Percentiles rank a stretch among this genome's conserved stretches.
These are phyloP conservation scores for Hemiprocne comata DNA, from an alignment of 2,113 vertebrate genomes.

Conservation along the genomic window DNA sequence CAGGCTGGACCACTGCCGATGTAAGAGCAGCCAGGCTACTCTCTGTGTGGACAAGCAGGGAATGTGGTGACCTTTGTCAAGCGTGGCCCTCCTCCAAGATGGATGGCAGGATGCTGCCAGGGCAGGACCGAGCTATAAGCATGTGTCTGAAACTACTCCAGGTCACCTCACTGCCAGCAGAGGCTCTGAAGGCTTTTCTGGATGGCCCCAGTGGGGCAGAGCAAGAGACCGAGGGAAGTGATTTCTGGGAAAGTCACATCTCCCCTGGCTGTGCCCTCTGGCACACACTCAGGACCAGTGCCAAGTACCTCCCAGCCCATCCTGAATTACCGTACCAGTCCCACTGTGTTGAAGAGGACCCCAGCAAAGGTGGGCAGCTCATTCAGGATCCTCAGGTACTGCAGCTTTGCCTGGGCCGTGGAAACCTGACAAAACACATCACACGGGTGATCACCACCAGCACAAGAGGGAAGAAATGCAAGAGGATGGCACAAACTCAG, in stretches of 20 bases:
- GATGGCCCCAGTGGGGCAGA: background rate
- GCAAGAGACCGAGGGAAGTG: background rate
- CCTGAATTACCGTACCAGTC: conserved; percentile 83
- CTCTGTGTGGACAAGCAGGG: background rate
- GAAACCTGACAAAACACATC: conserved; percentile 84
- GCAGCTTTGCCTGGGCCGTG: conserved; percentile 93
- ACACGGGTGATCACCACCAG: background rate
- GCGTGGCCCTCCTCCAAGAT: background rate
- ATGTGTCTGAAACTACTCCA: background rate
- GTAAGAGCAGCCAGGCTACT: background rate
- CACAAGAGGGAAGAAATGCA: background rate
- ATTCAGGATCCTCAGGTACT: conserved; percentile 95
- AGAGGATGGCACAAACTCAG: background rate
- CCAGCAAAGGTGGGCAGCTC: conserved; percentile 97
- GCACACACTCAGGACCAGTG: background rate
- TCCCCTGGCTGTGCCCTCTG: background rate
- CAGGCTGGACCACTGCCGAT: background rate
- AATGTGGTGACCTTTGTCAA: background rate
- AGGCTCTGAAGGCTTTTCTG: background rate
- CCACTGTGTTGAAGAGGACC: conserved; percentile 95
- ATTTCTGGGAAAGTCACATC: background rate
- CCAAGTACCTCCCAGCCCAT: conserved; percentile 8
- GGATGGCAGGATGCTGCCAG: background rate
- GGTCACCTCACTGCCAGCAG: background rate
- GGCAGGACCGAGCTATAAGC: background rate